Percentiles rank a stretch among this genome's conserved stretches.
These are phyloP conservation scores for Leiothrix lutea DNA, from an alignment of 2,113 vertebrate species.

Conservation along the genomic window DNA sequence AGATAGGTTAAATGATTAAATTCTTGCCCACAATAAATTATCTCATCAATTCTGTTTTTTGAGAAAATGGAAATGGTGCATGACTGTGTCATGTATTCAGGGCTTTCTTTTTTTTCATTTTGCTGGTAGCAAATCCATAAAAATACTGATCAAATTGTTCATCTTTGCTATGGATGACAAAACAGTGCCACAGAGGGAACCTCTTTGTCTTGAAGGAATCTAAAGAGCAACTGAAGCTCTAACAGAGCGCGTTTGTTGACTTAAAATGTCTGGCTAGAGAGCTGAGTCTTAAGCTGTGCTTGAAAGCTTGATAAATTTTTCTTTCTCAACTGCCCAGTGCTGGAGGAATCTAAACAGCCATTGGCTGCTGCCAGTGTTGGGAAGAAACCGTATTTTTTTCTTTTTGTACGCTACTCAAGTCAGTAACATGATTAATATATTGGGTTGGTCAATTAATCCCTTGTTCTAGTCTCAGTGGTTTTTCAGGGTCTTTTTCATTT, in stretches of 20 bases:
- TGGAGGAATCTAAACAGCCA: slow-evolving; percentile 12
- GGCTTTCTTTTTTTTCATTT: neutral
- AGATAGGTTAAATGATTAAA: neutral
- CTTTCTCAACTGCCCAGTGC: neutral
- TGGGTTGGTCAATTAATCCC: slow-evolving; percentile 14
- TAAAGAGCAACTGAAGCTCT: slow-evolving; percentile 16
- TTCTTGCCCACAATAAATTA: neutral
- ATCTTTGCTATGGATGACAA: neutral
- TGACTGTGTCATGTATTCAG: neutral
- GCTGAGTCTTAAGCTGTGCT: neutral
- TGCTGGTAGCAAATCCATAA: neutral
- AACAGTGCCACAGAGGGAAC: neutral
- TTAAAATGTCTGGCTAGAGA: slow-evolving; percentile 28
- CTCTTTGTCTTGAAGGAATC: neutral
- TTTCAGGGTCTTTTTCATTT: neutral
- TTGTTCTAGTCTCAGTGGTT: slow-evolving; percentile 4
- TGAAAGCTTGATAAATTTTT: slow-evolving; percentile 44
- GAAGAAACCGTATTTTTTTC: neutral
- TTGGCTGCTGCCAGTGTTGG: neutral
- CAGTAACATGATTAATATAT: slow-evolving; percentile 19
- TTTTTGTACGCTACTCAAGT: neutral
- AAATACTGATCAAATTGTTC: neutral
- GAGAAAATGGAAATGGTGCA: neutral
- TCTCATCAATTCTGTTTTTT: neutral
- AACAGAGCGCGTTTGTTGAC: neutral